Evolutionary conservation across 2,113 vertebrate genomes (phyloP), one percentile per base, ranked within the genome.

Genomic region (Lonchura striata): DNA sequence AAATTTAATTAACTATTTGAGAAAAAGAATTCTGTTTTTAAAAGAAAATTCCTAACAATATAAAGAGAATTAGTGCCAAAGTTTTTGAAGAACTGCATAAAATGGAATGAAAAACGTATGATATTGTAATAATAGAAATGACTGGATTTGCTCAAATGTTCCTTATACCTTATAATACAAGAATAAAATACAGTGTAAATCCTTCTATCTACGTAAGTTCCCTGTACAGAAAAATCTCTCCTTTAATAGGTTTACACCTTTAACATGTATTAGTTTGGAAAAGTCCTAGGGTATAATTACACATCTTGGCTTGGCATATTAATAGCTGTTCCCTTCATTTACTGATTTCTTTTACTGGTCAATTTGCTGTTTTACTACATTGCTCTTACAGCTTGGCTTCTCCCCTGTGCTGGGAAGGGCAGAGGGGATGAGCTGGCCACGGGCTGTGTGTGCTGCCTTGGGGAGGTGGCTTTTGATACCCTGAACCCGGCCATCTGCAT

Each of bases 201-300:
- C 95, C 95, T 95, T 95, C 92, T 96, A 94, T 94, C 96, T 96
- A 87, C 72, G 68, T 86, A 97, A 97, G 91, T 96, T 97, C 88
- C 78, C 86, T 37, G 86, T 71, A 94, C 90, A 93, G 92, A 94
- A 97, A 97, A 95, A 95, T 91, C 87, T 97, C 78, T 86, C 92
- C 87, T 97, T 95, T 97, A 97, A 97, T 97, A 91, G 92, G 94
- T 97, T 97, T 97, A 95, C 91, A 97, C 95, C 94, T 97, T 96
- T 96, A 96, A 90, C 92, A 95, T 79, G 86, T 88, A 97, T 95
- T 97, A 95, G 94, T 97, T 97, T 88, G 92, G 76, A 88, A 95
- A 96, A 94, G 93, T 96, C 95, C 95, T 95, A 93, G 79, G 93
- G 90, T 95, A 93, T 95, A 96, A 96, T 97, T 95, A 95, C 87